These are phyloP conservation scores for Haliclona indistincta DNA, from an alignment of 37 sponge, comb jelly and placozoan species.

Conservation along the genomic window DNA sequence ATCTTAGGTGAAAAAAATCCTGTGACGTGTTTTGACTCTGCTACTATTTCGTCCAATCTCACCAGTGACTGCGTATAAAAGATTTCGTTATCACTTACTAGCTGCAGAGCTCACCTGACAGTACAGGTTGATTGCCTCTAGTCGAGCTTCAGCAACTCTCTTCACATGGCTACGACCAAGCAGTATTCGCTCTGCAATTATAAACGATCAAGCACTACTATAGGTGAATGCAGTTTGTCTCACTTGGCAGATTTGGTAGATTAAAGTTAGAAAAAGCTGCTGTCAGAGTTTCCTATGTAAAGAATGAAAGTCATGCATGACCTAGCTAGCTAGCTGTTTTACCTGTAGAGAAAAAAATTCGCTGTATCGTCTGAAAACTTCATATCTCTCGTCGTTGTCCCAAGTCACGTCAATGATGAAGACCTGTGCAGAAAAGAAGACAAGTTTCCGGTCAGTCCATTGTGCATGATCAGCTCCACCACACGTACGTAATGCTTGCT, in stretches of 20 bases:
- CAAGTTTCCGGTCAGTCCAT: neutral
- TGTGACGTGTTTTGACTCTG: constrained; percentile 58
- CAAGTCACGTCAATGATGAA: constrained; percentile 77
- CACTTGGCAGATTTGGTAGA: constrained; percentile 11
- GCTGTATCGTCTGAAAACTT: constrained; percentile 79
- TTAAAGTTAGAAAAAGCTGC: neutral
- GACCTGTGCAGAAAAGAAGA: constrained; percentile 42
- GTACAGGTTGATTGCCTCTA: constrained; percentile 73
- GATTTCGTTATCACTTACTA: neutral
- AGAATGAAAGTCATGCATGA: neutral
- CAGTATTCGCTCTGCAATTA: constrained; percentile 62
- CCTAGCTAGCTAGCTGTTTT: neutral
- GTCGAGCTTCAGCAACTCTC: constrained; percentile 79
- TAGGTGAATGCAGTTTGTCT: neutral
- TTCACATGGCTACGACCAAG: constrained; percentile 79
- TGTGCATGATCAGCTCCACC: neutral
- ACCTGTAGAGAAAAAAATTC: constrained; percentile 86
- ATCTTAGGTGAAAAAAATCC: constrained; percentile 65
- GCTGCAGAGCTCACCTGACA: constrained; percentile 40
- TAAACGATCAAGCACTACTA: neutral
- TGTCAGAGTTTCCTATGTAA: neutral
- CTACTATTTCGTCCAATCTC: constrained; percentile 52
- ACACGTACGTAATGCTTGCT: constrained; percentile 74
- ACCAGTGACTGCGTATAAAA: constrained; percentile 38
- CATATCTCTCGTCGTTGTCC: constrained; percentile 61